A percentile compares a stretch with the other conserved stretches of the same genome.
These are phyloP conservation scores for Pachypeltis micranthus DNA, from an alignment of 1,140 invertebrate species.

Conservation along the genomic window DNA sequence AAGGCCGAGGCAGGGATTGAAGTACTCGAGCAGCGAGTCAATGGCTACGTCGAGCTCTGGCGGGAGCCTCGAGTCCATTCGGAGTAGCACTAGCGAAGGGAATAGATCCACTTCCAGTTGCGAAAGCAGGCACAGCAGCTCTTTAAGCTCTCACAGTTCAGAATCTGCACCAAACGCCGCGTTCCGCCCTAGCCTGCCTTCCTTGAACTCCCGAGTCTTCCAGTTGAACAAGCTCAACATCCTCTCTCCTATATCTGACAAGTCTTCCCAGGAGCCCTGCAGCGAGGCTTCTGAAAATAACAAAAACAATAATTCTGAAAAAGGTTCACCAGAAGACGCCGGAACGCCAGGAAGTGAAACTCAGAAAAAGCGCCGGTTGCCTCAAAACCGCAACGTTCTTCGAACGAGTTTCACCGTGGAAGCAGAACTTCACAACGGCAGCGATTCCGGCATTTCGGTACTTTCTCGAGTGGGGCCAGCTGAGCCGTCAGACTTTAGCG, in stretches of 20 bases:
- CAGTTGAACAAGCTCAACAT: conserved; percentile 63
- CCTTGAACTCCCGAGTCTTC: conserved; percentile 30
- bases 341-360: neutral
- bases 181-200: conserved; percentile 33
- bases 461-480: conserved; percentile 41
- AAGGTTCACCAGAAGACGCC: conserved; percentile 42
- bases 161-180: conserved; percentile 47
- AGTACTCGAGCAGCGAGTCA: conserved; percentile 73
- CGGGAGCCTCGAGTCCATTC: conserved; percentile 69
- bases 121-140: conserved; percentile 60
- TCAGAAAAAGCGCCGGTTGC: conserved; percentile 42
- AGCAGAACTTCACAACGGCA: conserved; percentile 60
- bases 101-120: conserved; percentile 68
- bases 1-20: conserved; percentile 47
- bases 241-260: conserved; percentile 77
- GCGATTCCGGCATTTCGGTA: conserved; percentile 73
- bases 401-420: conserved; percentile 52
- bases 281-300: conserved; percentile 66
- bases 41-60: conserved; percentile 73
- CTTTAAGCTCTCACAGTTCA: conserved; percentile 68
- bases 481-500: conserved; percentile 45
- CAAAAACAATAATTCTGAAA: conserved; percentile 61
- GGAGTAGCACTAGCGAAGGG: conserved; percentile 69
- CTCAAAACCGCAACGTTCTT: conserved; percentile 63
- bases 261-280: conserved; percentile 73